Evolutionary conservation across 2,797 vertebrate species (phyloP), one percentile per base, ranked within the genome.

Genomic region (Microcaecilia unicolor): DNA sequence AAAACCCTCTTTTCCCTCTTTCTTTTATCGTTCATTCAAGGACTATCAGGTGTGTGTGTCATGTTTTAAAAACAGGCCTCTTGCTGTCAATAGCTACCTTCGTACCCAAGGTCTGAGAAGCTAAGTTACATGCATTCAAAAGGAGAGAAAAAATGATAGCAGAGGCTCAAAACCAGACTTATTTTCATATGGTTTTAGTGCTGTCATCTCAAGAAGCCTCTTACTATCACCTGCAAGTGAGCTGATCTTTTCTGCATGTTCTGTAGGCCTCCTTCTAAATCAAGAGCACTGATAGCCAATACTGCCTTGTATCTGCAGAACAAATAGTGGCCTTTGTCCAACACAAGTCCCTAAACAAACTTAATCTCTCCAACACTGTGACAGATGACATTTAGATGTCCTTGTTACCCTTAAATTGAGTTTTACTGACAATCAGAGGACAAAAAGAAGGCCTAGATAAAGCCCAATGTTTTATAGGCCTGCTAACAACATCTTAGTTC

Each of bases 361-460:
- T 86, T 86, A 86, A 88, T 87, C 84, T 86, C 79, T 78, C 80
- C 76, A 84, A 80, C 66, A 82, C 80, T 78, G 86, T 89, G 85
- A 87, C 88, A 89, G 87, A 88, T 86, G 84, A 85, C 86, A 88
- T 84, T 86, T 86, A 83, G 85, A 86, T 87, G 78, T 86, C 78
- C 83, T 83, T 81, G 85, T 78, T 84, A 85, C 78, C 73, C 80
- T 82, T 72, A 87, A 86, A 85, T 89, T 77, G 81, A 86, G 81
- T 84, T 88, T 87, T 88, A 86, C 86, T 86, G 85, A 87, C 82
- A 86, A 85, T 86, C 80, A 74, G 61, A 65, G 83, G 80, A 87
- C 82, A 85, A 85, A 85, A 82, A 81, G 79, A 80, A 78, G 76
- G 76, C 73, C 70, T 48, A 70, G 81, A 83, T 67, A 83, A 84